Base-by-base conservation (phyloP, 2,797 vertebrate species). In the Rhincodon typus region DNA sequence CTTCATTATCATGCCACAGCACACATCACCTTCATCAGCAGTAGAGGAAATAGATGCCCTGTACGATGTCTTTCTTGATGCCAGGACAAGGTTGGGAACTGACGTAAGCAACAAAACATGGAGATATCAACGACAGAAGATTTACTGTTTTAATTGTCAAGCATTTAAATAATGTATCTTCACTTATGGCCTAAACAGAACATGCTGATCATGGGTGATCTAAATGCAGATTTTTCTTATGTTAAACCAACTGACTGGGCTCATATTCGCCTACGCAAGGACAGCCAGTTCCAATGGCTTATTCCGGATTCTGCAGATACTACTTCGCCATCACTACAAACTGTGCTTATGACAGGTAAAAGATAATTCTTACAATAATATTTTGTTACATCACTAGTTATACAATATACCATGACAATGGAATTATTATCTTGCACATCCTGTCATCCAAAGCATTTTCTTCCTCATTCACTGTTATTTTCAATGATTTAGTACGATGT, bases 311-410 rank as follows among this genome's bases (percentile, higher is more conserved):
- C 96, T 0, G 96, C 96, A 0, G 99, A 99, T 97, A 99, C 98
- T 84, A 99, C 99, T 0, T 98, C 95, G 96, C 98, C 4, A 46
- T 84, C 53, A 96, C 96, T 95, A 98, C 98, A 0, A 91, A 97
- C 96, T 99, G 99, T 0, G 97, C 99, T 79, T 99, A 99, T 0
- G 99, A 99, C 97, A 98, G 99, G 99, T 99, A 88, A 97, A 96
- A 0, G 0, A 90, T 90, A 27, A 90, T 19, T 91, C 88, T 91
- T 30, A 17, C 27, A 91, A 66, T 34, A n/a, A 84, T 53, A 53
- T n/a, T 66, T 62, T 91, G 57, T 62, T 62, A 91, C 50, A n/a
- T n/a, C 17, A 62, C 19, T 84, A 46, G 46, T 8, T 84, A 84
- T 46, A 42, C 19, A 38, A 84, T 23, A 46, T 84, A 12, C 17